Evolutionary conservation across 2,888 invertebrate genomes (phyloP).

Genomic region (Parochlus steinenii): DNA sequence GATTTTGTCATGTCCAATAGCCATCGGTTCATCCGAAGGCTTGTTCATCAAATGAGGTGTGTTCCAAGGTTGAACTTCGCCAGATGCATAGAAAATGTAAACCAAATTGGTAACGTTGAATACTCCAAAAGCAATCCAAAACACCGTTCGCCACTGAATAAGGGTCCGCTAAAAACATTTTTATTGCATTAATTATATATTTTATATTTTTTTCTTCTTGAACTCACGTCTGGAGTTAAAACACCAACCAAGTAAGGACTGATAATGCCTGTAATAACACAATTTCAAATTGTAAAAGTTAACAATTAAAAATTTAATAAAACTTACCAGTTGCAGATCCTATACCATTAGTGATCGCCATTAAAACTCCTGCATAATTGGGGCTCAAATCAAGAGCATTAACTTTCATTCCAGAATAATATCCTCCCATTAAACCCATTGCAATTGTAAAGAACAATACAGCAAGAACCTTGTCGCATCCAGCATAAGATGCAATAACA

Average conservation of each 20-base stretch:
- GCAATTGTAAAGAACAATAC: conserved; percentile 45
- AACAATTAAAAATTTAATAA: too few species aligned
- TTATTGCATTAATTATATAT: too few species aligned
- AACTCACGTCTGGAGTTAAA: conserved; percentile 45
- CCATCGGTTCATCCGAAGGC: not conserved
- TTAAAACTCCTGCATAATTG: conserved; percentile 47
- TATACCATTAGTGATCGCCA: conserved; percentile 53
- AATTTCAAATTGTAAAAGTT: too few species aligned
- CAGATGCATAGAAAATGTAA: too few species aligned
- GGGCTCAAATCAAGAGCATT: conserved; percentile 49
- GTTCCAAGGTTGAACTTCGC: too few species aligned
- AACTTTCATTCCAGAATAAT: conserved; percentile 53
- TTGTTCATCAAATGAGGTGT: not conserved
- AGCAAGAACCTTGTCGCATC: conserved; percentile 43
- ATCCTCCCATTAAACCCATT: conserved; percentile 54
- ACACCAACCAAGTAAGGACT: conserved; percentile 46
- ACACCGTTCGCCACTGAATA: too few species aligned
- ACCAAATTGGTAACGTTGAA: too few species aligned
- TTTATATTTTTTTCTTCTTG: too few species aligned
- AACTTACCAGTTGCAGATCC: conserved; percentile 55
- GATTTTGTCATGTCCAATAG: not conserved
- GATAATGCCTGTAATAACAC: too few species aligned
- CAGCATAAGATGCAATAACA: conserved; percentile 50
- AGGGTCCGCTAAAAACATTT: too few species aligned
- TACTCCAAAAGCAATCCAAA: too few species aligned